Conservation (phyloP, 1,140 invertebrate genomes). For the Anagrus nilaparvatae region DNA sequence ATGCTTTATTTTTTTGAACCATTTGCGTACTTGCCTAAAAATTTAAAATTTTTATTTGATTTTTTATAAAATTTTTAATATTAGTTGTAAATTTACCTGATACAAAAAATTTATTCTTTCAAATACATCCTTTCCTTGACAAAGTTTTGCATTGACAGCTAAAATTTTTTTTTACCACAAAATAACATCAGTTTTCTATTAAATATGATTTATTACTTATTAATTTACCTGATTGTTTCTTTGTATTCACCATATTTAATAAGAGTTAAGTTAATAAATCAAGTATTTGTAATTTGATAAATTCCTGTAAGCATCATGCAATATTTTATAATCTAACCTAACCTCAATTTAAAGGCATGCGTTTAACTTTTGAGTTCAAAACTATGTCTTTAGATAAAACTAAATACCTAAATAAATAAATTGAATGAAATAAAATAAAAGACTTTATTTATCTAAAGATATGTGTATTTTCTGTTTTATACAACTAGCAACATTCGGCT, state of each 20-base stretch:
- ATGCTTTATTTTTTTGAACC: conserved; percentile 22
- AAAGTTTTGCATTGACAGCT: conserved; percentile 20
- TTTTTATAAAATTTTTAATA: conserved; percentile 1
- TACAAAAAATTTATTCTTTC: conserved; percentile 39
- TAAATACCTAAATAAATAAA: neutral
- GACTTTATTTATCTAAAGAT: conserved; percentile 28
- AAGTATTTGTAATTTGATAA: neutral
- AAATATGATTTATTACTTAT: neutral
- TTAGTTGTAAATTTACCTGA: conserved; percentile 23
- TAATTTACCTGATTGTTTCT: neutral
- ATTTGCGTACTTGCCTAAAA: conserved; percentile 31
- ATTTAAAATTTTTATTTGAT: conserved; percentile 9
- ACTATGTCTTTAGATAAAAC: neutral
- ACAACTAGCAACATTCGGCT: conserved; percentile 27
- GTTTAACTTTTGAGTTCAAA: neutral
- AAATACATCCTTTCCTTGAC: conserved; percentile 37
- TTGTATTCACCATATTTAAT: neutral
- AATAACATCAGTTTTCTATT: neutral
- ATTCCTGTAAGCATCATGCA: neutral
- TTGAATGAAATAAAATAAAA: conserved; percentile 9
- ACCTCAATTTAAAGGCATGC: neutral
- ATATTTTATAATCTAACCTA: neutral
- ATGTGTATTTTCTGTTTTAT: conserved; percentile 36
- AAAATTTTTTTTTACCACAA: neutral
- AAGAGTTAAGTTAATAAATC: neutral